These are phyloP conservation scores for Drosophila subpulchrella DNA, from an alignment of 1,140 invertebrate species.

Conservation along the genomic window DNA sequence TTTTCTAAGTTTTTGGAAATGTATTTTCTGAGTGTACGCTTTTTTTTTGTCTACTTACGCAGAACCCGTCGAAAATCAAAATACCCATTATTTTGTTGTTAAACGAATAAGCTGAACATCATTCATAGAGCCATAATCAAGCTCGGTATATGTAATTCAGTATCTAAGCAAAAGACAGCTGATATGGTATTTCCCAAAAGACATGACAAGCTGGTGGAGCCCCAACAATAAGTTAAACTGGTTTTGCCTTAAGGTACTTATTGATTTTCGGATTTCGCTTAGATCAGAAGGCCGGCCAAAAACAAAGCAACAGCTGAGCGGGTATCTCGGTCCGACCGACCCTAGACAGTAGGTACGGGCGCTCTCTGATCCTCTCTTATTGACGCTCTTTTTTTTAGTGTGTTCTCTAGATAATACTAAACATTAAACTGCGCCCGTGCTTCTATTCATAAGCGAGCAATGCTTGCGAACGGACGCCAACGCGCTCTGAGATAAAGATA, in stretches of 20 bases:
- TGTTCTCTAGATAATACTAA: constrained; percentile 23
- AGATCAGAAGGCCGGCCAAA: constrained; percentile 56
- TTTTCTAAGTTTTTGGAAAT: too few species aligned
- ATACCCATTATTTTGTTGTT: too few species aligned
- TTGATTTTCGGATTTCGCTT: constrained; percentile 7
- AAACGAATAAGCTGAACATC: too few species aligned
- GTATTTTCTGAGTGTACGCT: too few species aligned
- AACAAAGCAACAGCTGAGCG: constrained; percentile 59
- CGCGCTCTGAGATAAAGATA: constrained; percentile 48
- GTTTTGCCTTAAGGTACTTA: constrained; percentile 34
- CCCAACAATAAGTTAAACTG: constrained; percentile 36
- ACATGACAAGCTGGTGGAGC: constrained; percentile 3
- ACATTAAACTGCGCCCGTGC: constrained; percentile 57
- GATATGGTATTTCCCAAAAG: constrained; percentile 39
- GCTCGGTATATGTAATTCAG: constrained; percentile 60
- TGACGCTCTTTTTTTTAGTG: not conserved
- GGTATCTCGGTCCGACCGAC: constrained; percentile 6
- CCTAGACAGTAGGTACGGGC: not conserved
- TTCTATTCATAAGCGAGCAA: constrained; percentile 82
- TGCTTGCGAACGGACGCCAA: constrained; percentile 72
- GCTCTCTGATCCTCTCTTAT: not conserved
- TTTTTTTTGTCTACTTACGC: too few species aligned
- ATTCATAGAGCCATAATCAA: not conserved
- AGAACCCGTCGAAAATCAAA: too few species aligned
- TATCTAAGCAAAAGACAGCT: constrained; percentile 2